Evolutionary conservation across 2,888 invertebrate species (phyloP).

Genomic region (Athalia cordata): DNA sequence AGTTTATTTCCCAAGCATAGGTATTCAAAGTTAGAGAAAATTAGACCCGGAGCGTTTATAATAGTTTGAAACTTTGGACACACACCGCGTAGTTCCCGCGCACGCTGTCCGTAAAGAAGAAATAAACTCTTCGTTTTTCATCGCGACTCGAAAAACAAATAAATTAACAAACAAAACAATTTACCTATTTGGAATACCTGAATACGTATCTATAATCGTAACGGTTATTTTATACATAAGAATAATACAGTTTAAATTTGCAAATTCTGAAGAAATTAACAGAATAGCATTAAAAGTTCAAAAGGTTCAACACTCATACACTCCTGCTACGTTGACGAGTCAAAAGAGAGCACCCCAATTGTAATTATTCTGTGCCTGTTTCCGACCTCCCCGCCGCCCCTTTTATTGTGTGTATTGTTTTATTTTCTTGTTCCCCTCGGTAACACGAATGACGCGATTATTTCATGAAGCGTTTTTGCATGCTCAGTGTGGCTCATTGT

Average conservation of each 20-base stretch:
- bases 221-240: background rate
- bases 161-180: background rate
- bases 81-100: background rate
- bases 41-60: conserved; percentile 10
- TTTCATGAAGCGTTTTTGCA: background rate
- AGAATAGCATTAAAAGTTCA: background rate
- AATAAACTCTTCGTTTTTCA: background rate
- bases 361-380: background rate
- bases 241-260: background rate
- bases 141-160: background rate
- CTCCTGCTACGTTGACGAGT: background rate
- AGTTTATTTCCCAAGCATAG: background rate
- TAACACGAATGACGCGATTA: conserved; percentile 2
- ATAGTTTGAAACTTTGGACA: conserved; percentile 6
- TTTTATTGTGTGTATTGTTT: background rate
- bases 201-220: background rate
- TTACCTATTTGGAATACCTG: background rate
- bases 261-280: conserved; percentile 7
- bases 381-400: background rate
- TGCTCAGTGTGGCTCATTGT: background rate
- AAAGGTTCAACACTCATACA: background rate
- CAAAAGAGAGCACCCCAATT: conserved; percentile 10
- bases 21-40: conserved; percentile 8
- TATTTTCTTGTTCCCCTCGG: background rate
- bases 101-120: background rate